Evolutionary conservation across 2,888 invertebrate genomes (phyloP).

Genomic region (Macaria notata): DNA sequence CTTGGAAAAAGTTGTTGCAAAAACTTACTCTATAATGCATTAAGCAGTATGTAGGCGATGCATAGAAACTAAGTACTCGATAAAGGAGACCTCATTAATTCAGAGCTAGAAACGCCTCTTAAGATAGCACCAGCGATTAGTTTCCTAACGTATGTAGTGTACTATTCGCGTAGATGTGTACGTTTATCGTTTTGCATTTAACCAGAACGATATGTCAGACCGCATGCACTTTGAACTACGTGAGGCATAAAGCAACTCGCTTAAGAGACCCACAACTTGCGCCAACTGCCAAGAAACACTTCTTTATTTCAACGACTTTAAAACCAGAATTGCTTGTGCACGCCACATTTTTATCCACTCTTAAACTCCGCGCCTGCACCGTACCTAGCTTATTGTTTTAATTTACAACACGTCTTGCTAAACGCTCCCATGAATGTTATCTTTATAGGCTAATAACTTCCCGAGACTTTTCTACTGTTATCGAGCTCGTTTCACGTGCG

Average conservation of each 20-base stretch:
- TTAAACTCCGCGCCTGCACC: constrained; percentile 39
- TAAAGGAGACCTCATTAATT: constrained; percentile 43
- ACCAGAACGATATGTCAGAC: constrained; percentile 62
- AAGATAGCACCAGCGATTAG: constrained; percentile 41
- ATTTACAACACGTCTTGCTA: constrained; percentile 57
- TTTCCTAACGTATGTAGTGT: constrained; percentile 39
- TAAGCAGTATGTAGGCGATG: not conserved
- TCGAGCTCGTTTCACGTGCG: constrained; percentile 35
- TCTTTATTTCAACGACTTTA: constrained; percentile 47
- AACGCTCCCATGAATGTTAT: constrained; percentile 53
- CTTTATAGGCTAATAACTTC: constrained; percentile 55
- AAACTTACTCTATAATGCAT: no score
- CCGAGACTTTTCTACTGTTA: constrained; percentile 42
- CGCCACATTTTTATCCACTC: constrained; percentile 33
- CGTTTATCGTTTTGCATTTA: constrained; percentile 67
- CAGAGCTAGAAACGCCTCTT: constrained; percentile 39
- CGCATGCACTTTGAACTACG: constrained; percentile 62
- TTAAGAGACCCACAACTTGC: constrained; percentile 48
- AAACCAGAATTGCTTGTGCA: constrained; percentile 45
- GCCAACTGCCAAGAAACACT: constrained; percentile 40
- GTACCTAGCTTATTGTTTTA: constrained; percentile 56
- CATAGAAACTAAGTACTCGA: constrained; percentile 7
- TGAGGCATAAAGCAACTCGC: constrained; percentile 58
- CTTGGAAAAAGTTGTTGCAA: no score
- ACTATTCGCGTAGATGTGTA: constrained; percentile 57